These are phyloP conservation scores for Plebejus melissa DNA, from an alignment of 2,888 invertebrate genomes.

Conservation along the genomic window DNA sequence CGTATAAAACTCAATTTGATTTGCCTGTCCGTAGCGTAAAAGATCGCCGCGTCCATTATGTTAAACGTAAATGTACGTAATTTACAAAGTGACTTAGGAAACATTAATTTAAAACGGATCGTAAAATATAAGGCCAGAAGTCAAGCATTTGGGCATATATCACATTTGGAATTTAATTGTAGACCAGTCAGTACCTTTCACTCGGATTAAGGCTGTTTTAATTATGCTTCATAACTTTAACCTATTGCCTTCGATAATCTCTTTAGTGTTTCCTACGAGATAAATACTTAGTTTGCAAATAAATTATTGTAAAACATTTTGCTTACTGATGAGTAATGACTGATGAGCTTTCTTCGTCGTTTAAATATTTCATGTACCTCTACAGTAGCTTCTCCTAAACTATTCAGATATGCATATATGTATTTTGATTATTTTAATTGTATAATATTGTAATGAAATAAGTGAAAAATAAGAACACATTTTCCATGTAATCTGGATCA, in stretches of 20 bases:
- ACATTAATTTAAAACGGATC: conserved; percentile 13
- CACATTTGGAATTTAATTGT: conserved; percentile 12
- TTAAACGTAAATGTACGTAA: conserved; percentile 2
- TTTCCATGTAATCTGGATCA: background rate
- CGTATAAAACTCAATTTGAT: conserved; percentile 52
- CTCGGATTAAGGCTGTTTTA: background rate
- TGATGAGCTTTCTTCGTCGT: background rate
- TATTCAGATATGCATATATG: too few relatives aligned
- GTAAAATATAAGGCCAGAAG: conserved; percentile 18
- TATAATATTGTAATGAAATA: too few relatives aligned
- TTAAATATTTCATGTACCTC: background rate
- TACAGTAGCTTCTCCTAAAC: too few relatives aligned
- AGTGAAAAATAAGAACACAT: too few relatives aligned
- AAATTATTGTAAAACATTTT: background rate
- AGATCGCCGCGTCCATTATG: conserved; percentile 22
- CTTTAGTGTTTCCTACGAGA: background rate
- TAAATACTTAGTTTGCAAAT: background rate
- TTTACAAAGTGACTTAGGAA: conserved; percentile 3
- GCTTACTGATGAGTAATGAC: background rate
- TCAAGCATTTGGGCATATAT: conserved; percentile 15
- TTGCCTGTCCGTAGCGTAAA: conserved; percentile 43
- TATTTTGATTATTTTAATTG: too few relatives aligned
- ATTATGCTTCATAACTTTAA: conserved; percentile 3
- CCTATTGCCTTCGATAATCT: background rate
- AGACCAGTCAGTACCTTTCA: conserved; percentile 16